Evolutionary conservation across 1,140 invertebrate genomes (phyloP), one percentile per base, ranked within the genome.

Genomic region (Elymnias hypermnestra): DNA sequence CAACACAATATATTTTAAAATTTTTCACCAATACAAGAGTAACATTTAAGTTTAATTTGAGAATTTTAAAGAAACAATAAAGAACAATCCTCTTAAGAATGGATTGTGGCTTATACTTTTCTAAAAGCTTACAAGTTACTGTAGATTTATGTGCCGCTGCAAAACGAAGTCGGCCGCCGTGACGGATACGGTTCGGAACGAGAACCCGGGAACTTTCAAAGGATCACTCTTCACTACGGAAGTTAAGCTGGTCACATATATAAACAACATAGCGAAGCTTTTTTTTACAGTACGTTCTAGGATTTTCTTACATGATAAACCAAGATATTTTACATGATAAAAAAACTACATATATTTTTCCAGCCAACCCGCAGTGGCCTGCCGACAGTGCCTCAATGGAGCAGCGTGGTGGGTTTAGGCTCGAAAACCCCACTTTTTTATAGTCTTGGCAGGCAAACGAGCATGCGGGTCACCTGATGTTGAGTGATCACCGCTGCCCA

Each of bases 61-160:
- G 10, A 29, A 29, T 29, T 29, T 29, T 3, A 29, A 29, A 29
- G 26, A 10, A 29, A 29, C 10, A 29, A 33, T 33, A 33, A 18
- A 17, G 18, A 13, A n/a, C 13, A 7, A 29, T 2, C 4, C 13
- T 8, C 23, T n/a, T 5, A 12, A 13, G 5, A n/a, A 13, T 9
- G 13, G 12, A 23, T 15, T 39, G 13, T 13, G 21, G 36, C n/a
- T 39, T 25, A 23, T 25, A 39, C 21, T 25, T 39, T 14, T 25
- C 21, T 23, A 39, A 39, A 39, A 23, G 22, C 21, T 14, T 25
- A 26, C 37, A 39, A 39, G 37, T 39, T 25, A 7, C 10, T 15
- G 21, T 25, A 25, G 37, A 39, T 39, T 39, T 39, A 39, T 39
- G 12, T 26, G 23, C 37, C 12, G 37, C 37, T 39, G 22, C 15